A percentile compares a stretch with the other conserved stretches of the same genome.
Conservation (phyloP, 2,888 invertebrate genomes). For the Caenorhabditis imperialis region DNA sequence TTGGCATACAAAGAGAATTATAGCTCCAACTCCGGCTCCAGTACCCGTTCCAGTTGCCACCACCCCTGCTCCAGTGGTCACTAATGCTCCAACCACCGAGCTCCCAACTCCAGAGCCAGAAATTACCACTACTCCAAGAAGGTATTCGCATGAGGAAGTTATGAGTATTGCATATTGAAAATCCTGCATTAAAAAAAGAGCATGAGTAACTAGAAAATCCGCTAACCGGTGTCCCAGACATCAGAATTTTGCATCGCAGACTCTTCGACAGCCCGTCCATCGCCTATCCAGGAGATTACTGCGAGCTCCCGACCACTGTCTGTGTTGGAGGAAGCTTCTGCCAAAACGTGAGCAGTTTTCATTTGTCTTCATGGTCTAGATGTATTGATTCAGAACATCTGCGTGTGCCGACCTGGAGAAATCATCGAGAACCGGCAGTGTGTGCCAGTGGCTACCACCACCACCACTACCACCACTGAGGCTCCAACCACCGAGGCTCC, state of each 20-base stretch:
- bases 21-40: conserved; percentile 20
- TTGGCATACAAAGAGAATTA: no score
- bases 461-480: conserved; percentile 35
- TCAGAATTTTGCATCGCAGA: conserved; percentile 48
- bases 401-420: conserved; percentile 62
- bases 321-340: conserved; percentile 67
- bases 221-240: conserved; percentile 32
- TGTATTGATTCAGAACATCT: conserved; percentile 53
- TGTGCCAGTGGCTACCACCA: conserved; percentile 43
- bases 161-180: conserved; percentile 4
- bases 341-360: conserved; percentile 34
- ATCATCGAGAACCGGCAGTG: conserved; percentile 58
- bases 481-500: conserved; percentile 21
- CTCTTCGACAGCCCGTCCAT: conserved; percentile 57
- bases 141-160: conserved; percentile 44
- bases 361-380: background rate
- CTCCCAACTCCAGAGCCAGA: conserved; percentile 52
- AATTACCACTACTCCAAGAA: conserved; percentile 51
- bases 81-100: conserved; percentile 30
- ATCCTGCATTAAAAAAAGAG: background rate
- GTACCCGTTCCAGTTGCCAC: conserved; percentile 16
- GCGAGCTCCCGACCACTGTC: conserved; percentile 49
- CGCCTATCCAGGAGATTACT: conserved; percentile 63
- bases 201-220: conserved; percentile 40
- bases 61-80: conserved; percentile 13